These are phyloP conservation scores for Periparus ater DNA, from an alignment of 2,797 vertebrate species.

Conservation along the genomic window DNA sequence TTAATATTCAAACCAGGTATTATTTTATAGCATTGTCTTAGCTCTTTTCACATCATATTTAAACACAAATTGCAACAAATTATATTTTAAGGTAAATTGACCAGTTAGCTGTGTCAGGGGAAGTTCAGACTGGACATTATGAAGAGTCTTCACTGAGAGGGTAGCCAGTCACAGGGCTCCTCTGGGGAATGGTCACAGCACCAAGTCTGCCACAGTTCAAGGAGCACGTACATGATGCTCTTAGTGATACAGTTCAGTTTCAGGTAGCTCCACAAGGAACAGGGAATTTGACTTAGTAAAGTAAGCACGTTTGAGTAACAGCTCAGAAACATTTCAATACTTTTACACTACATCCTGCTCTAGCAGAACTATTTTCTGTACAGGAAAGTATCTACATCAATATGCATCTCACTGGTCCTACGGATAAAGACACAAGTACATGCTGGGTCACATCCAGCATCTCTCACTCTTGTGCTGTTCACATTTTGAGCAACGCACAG, in stretches of 20 bases:
- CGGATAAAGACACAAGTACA: background rate
- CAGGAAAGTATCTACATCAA: background rate
- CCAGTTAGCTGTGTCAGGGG: background rate
- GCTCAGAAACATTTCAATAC: background rate
- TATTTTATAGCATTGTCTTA: background rate
- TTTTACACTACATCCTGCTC: background rate
- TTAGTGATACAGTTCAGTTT: background rate
- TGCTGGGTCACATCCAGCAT: background rate
- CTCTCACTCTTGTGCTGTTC: background rate
- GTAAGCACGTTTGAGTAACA: background rate
- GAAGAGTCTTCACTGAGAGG: background rate
- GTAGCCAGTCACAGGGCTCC: accelerated
- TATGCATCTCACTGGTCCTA: background rate
- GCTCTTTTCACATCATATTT: background rate
- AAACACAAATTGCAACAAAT: background rate
- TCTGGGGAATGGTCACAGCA: background rate
- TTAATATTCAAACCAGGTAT: background rate
- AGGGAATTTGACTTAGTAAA: background rate
- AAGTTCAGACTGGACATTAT: background rate
- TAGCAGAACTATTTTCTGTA: background rate
- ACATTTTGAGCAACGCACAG: accelerated
- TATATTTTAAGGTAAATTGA: background rate
- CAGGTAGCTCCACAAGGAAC: background rate
- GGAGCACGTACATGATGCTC: accelerated
- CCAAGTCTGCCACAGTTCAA: background rate